phyloP scores from a whole-genome alignment of 2,113 vertebrate species.

The Cynocephalus volans region DNA sequence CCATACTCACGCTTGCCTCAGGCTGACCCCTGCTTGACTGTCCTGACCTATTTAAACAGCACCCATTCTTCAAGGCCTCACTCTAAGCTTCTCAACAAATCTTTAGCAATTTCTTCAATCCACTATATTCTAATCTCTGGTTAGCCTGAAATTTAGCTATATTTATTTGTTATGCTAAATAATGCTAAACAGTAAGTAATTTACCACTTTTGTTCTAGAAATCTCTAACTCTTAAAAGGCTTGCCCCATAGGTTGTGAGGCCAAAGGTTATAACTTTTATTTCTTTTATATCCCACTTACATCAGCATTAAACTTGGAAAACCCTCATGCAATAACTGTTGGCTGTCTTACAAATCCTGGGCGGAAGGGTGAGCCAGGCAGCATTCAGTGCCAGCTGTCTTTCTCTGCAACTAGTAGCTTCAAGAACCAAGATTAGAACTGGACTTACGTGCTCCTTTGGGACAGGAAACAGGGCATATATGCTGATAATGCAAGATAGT shows the following conservation, averaged over 20 bases:
- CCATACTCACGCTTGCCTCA: background rate
- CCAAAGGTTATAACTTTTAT: slow-evolving; percentile 44
- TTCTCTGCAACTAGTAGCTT: background rate
- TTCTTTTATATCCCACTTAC: slow-evolving; percentile 48
- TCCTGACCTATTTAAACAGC: slow-evolving; percentile 50
- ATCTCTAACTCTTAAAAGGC: slow-evolving; percentile 27
- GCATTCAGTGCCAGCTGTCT: background rate
- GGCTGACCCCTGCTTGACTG: background rate
- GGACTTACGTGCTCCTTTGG: background rate
- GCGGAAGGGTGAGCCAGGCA: background rate
- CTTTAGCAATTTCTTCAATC: slow-evolving; percentile 10
- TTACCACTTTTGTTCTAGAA: slow-evolving; percentile 12
- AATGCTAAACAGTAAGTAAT: background rate
- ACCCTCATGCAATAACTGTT: background rate
- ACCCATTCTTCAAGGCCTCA: background rate
- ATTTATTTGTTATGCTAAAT: slow-evolving; percentile 33
- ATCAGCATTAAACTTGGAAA: slow-evolving; percentile 29
- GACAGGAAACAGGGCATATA: background rate
- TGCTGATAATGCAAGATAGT: background rate
- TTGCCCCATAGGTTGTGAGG: slow-evolving; percentile 24
- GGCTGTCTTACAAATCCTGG: background rate
- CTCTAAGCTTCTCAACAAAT: slow-evolving; percentile 10
- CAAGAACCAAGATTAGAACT: background rate
- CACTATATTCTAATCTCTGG: slow-evolving; percentile 63
- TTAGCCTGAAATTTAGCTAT: slow-evolving; percentile 56